Evolutionary conservation across 2,113 vertebrate species (phyloP), one percentile per base, ranked within the genome.

Genomic region (Callionymus lyra): DNA sequence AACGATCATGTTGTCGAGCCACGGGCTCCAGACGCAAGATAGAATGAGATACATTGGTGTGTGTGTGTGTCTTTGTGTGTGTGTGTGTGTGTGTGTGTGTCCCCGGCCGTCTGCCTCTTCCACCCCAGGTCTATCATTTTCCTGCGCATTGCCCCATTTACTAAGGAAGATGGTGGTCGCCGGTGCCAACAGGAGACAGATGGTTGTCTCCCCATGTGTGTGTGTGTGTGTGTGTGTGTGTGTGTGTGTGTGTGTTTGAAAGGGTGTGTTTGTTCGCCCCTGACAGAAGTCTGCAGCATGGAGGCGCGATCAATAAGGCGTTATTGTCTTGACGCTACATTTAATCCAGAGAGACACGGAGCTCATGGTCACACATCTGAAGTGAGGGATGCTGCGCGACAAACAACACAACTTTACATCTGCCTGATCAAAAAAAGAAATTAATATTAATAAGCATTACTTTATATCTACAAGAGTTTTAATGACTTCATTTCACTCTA

Each of bases 181-280:
- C n/a, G 63, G 56, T 60, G 68, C 43, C 16, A 52, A 72, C 77
- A 76, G 72, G 60, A 72, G 76, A 80, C 73, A 81, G 75, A 85
- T 83, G 76, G 78, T 45, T 16, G 38, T 41, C 41, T 43, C 37
- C 34, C 32, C 39, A 47, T 41, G 56, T 38, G 53, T 15, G 46
- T 32, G 34, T 38, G 44, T 15, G n/a, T 43, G 31, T 47, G 48
- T 32, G 49, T 31, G 19, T 12, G 35, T 18, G n/a, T n/a, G n/a
- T n/a, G n/a, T n/a, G n/a, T 27, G 21, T 8, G 21, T 27, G 21
- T 27, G 21, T 27, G 21, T 27, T 27, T 27, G 38, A 12, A 33
- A 31, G 31, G 41, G 16, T 47, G 56, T 48, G 59, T 69, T 62
- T 63, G 54, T 70, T 62, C 70, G 35, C 47, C 13, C 38, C 44